These are phyloP conservation scores for Drosophila tani DNA, from an alignment of 1,140 invertebrate species.

Conservation along the genomic window DNA sequence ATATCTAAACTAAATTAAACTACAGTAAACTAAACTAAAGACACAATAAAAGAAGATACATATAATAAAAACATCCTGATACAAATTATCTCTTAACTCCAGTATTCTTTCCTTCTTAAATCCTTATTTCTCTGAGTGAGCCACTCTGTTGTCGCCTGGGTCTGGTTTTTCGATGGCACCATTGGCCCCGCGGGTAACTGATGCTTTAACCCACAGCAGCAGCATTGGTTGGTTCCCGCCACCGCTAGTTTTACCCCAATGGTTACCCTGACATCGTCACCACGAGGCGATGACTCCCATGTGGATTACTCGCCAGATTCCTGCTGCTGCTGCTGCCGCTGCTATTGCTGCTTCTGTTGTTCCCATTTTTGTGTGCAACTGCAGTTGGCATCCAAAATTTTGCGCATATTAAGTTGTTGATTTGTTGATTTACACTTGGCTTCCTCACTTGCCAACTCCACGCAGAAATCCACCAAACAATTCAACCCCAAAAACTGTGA, in stretches of 20 bases:
- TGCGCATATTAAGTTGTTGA: slow-evolving; percentile 78
- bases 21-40: too few species aligned
- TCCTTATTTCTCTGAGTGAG: neutral
- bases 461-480: slow-evolving; percentile 25
- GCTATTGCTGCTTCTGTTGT: slow-evolving; percentile 18
- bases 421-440: slow-evolving; percentile 73
- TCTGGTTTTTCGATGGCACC: slow-evolving; percentile 35
- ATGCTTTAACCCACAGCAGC: slow-evolving; percentile 34
- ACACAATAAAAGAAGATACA: too few species aligned
- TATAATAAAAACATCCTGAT: too few species aligned
- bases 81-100: accelerated
- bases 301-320: slow-evolving; percentile 22
- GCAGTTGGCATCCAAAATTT: slow-evolving; percentile 57
- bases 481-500: slow-evolving; percentile 42
- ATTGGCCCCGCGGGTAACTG: slow-evolving; percentile 36
- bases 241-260: slow-evolving; percentile 15
- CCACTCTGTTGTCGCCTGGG: slow-evolving; percentile 5
- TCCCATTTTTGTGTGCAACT: slow-evolving; percentile 32
- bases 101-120: too few species aligned
- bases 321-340: slow-evolving; percentile 15
- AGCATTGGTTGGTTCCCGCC: neutral
- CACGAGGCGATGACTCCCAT: slow-evolving; percentile 23
- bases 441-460: neutral
- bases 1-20: too few species aligned
- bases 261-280: slow-evolving; percentile 9